These are phyloP conservation scores for Lepilemur ruficaudatus DNA, from an alignment of 2,797 vertebrate genomes.

Conservation along the genomic window DNA sequence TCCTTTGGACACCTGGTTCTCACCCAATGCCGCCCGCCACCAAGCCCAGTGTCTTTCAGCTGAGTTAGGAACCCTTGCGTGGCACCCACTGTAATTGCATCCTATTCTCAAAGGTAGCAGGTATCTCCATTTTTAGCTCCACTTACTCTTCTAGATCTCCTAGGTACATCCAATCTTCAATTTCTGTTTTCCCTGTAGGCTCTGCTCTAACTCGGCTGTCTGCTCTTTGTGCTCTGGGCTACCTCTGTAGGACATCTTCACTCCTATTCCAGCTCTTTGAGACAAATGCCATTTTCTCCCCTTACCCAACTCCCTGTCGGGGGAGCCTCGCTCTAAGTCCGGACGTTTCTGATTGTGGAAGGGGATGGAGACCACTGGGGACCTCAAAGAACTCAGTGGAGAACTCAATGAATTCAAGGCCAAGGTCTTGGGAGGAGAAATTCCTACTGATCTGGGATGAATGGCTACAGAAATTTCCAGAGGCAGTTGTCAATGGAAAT, in stretches of 20 bases:
- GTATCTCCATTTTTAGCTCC: not conserved
- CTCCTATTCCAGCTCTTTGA: not conserved
- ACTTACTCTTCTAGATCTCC: not conserved
- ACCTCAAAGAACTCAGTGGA: not conserved
- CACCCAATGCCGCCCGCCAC: fast-evolving
- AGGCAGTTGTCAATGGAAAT: not conserved
- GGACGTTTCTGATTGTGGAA: not conserved
- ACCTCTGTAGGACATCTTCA: not conserved
- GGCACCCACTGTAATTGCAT: not conserved
- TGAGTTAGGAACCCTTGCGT: not conserved
- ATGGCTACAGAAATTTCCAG: not conserved
- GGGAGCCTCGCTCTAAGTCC: not conserved
- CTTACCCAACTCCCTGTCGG: not conserved
- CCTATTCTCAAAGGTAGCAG: not conserved
- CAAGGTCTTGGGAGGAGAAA: not conserved
- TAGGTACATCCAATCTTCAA: not conserved
- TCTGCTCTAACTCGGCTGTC: not conserved
- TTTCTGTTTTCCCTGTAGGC: not conserved
- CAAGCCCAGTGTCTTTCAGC: not conserved
- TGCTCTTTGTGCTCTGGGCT: not conserved
- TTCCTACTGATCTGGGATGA: not conserved
- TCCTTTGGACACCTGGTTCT: not conserved
- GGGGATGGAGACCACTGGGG: not conserved
- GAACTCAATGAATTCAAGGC: not conserved
- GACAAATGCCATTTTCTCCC: not conserved